Conservation (phyloP, 1,140 invertebrate species). For the Agrypnia vestita region DNA sequence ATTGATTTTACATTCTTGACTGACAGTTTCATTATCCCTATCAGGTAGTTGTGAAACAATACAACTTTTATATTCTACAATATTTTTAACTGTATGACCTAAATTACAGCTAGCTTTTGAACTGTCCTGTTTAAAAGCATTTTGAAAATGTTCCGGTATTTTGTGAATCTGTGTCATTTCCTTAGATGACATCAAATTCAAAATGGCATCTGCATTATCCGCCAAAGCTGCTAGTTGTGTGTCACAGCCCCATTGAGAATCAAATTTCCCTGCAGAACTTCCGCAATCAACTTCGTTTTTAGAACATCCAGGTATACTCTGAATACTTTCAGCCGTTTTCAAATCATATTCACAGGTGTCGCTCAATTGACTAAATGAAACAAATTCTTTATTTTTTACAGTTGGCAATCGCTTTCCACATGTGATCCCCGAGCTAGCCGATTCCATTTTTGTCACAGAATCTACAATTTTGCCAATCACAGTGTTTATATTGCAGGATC, state of each 20-base stretch:
- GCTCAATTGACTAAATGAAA: conserved; percentile 10
- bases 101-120: too few relatives aligned
- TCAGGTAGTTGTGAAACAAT: too few relatives aligned
- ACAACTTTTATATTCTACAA: too few relatives aligned
- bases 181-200: conserved; percentile 33
- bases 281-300: too few relatives aligned
- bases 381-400: background rate
- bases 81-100: too few relatives aligned
- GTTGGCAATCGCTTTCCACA: background rate
- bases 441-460: conserved; percentile 5
- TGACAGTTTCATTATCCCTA: too few relatives aligned
- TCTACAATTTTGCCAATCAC: conserved; percentile 21
- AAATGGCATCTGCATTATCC: conserved; percentile 52
- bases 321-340: background rate
- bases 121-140: too few relatives aligned
- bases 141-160: too few relatives aligned
- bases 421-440: background rate
- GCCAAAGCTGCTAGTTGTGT: conserved; percentile 46
- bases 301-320: background rate
- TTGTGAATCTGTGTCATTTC: too few relatives aligned
- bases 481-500: background rate
- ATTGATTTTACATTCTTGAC: too few relatives aligned
- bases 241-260: conserved; percentile 52
- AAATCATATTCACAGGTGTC: conserved; percentile 1
- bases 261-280: conserved; percentile 29